Percentiles rank a stretch among this genome's conserved stretches.
Conservation (phyloP, 2,888 invertebrate species). For the Petrophora chlorosata region DNA sequence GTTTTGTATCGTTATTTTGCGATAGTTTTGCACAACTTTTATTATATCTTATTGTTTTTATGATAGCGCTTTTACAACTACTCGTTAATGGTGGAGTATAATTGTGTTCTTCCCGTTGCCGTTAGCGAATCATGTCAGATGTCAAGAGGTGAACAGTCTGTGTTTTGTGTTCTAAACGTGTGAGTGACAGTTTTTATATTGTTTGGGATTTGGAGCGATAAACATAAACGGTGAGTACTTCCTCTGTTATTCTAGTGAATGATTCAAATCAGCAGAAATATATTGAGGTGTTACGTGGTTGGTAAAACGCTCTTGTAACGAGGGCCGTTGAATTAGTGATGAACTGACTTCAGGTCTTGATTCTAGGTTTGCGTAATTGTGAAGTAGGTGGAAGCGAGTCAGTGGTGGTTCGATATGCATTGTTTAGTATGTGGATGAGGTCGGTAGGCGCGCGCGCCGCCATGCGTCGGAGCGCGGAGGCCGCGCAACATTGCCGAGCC, state of each 20-base stretch:
- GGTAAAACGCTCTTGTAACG: constrained; percentile 28
- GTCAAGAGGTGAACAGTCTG: constrained; percentile 81
- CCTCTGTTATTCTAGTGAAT: constrained; percentile 49
- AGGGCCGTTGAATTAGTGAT: constrained; percentile 32
- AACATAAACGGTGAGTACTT: constrained; percentile 77
- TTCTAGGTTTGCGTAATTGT: constrained; percentile 57
- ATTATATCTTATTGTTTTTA: constrained; percentile 77
- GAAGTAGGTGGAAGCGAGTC: constrained; percentile 43
- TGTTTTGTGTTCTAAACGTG: constrained; percentile 77
- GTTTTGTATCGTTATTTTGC: constrained; percentile 82
- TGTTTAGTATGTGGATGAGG: constrained; percentile 36
- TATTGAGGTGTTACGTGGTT: constrained; percentile 44
- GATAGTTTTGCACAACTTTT: constrained; percentile 80
- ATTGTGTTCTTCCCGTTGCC: constrained; percentile 60
- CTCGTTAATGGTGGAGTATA: constrained; percentile 62
- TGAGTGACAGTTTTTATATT: constrained; percentile 79
- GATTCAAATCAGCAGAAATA: constrained; percentile 25
- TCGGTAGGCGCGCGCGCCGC: constrained; percentile 44
- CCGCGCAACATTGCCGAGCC: constrained; percentile 41
- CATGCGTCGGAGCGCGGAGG: constrained; percentile 32
- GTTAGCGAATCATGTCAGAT: constrained; percentile 73
- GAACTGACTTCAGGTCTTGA: constrained; percentile 40
- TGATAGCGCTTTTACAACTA: constrained; percentile 67
- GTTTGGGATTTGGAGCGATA: constrained; percentile 79
- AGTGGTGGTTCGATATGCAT: constrained; percentile 34